A percentile compares a stretch with the other conserved stretches of the same genome.
Evolutionary conservation across 2,797 vertebrate species (phyloP).

Genomic region (Microtus obscurus): DNA sequence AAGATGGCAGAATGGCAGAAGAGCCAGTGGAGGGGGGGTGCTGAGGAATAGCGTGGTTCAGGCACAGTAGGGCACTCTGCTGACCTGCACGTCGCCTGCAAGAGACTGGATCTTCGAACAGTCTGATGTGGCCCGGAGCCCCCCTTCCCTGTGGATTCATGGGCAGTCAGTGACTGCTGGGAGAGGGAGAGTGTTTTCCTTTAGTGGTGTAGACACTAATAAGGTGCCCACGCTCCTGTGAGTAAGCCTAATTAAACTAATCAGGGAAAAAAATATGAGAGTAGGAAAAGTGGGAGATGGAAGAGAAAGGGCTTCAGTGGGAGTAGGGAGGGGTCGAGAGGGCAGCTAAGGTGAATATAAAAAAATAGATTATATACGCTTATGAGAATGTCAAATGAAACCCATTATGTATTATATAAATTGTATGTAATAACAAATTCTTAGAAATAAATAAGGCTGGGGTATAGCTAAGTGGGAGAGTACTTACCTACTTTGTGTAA

Average conservation of each 20-base stretch:
- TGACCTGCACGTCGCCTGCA: background rate
- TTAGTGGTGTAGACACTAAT: no score
- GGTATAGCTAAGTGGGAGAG: background rate
- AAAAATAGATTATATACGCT: background rate
- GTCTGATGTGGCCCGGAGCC: no score
- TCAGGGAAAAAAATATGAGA: background rate
- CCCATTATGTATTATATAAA: background rate
- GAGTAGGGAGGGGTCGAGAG: background rate
- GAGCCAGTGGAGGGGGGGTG: background rate
- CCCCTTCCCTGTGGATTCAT: background rate
- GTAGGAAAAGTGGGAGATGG: background rate
- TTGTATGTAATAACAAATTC: background rate
- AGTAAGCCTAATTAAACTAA: background rate
- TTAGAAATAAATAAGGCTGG: background rate
- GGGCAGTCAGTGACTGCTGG: background rate
- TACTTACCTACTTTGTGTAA: background rate
- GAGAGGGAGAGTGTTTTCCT: background rate
- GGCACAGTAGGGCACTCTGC: background rate
- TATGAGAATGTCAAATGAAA: background rate
- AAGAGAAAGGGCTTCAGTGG: background rate
- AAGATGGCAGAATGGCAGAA: background rate
- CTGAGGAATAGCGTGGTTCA: background rate
- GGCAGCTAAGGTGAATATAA: background rate
- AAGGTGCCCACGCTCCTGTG: background rate
- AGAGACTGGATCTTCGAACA: background rate